Evolutionary conservation across 2,113 vertebrate species (phyloP).

Genomic region (Pteropus alecto): DNA sequence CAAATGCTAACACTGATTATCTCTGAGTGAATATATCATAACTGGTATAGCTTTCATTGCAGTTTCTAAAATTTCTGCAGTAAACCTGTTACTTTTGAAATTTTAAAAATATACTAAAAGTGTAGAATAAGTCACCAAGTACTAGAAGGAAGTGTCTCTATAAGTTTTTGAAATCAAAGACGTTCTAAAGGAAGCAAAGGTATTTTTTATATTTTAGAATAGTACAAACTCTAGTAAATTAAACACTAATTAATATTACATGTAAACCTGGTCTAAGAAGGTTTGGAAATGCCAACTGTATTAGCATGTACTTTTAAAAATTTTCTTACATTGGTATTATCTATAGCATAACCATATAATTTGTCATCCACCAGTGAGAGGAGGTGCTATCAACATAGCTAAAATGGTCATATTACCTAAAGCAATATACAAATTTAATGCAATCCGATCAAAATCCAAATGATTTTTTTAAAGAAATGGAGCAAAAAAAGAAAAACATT

Average conservation of each 20-base stretch:
- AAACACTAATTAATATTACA: background rate
- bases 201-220: background rate
- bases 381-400: background rate
- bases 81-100: background rate
- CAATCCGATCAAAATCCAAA: too few species aligned
- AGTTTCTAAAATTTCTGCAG: background rate
- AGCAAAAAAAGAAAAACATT: too few species aligned
- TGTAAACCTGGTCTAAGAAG: background rate
- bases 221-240: background rate
- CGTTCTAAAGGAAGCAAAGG: background rate
- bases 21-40: background rate
- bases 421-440: too few species aligned
- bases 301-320: background rate
- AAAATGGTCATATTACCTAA: too few species aligned
- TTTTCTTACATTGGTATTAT: background rate
- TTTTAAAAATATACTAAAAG: background rate
- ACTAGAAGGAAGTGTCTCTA: background rate
- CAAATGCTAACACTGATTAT: background rate
- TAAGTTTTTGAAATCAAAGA: conserved; percentile 16
- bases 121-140: background rate
- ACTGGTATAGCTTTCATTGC: background rate
- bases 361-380: background rate
- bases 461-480: too few species aligned
- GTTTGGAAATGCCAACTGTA: background rate
- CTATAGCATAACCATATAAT: background rate